A percentile compares a stretch with the other conserved stretches of the same genome.
These are phyloP conservation scores for Gisinianus flammeolus DNA, from an alignment of 2,888 invertebrate genomes.

Conservation along the genomic window DNA sequence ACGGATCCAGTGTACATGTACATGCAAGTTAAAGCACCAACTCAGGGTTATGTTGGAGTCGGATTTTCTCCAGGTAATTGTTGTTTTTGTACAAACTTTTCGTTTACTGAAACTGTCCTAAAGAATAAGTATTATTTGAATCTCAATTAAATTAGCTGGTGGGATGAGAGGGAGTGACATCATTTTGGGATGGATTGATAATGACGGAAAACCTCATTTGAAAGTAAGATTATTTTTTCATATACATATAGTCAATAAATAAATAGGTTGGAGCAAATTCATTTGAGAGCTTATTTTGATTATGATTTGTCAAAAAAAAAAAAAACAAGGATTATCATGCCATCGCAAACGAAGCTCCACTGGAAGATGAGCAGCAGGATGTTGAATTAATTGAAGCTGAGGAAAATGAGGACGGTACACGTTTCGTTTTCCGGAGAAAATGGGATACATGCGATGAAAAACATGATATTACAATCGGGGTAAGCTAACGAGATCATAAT, in stretches of 20 bases:
- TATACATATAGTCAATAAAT: no score
- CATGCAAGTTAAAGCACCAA: conserved; percentile 11
- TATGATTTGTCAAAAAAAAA: no score
- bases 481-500: neutral
- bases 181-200: neutral
- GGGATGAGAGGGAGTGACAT: neutral
- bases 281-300: no score
- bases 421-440: conserved; percentile 60
- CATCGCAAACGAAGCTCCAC: conserved; percentile 56
- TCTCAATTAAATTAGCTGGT: conserved; percentile 3
- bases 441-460: conserved; percentile 61
- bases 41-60: conserved; percentile 11
- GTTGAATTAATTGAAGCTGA: conserved; percentile 58
- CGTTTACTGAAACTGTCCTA: no score
- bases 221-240: conserved; percentile 57
- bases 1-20: neutral
- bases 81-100: no score
- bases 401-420: conserved; percentile 60
- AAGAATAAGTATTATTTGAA: neutral
- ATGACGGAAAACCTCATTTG: neutral
- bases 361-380: conserved; percentile 60
- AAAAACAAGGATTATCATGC: conserved; percentile 60
- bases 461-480: conserved; percentile 29
- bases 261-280: no score
- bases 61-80: conserved; percentile 14